phyloP scores from a whole-genome alignment of 2,888 invertebrate genomes.

The Nasonia oneida region DNA sequence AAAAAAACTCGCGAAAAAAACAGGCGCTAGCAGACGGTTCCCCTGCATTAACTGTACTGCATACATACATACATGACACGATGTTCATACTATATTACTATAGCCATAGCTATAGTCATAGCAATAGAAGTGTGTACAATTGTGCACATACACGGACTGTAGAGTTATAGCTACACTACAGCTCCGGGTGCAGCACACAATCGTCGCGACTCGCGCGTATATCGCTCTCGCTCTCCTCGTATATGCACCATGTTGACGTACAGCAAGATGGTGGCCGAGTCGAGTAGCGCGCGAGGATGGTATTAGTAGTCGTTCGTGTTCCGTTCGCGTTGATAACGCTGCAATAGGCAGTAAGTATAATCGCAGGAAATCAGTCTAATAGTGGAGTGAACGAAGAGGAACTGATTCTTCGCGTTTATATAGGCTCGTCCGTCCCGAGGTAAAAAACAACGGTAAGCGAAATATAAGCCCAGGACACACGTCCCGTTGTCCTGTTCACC shows the following conservation, averaged over 20 bases:
- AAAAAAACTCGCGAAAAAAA: not conserved
- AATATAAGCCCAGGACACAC: not conserved
- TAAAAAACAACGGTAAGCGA: not conserved
- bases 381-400: not conserved
- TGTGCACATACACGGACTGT: too few relatives aligned
- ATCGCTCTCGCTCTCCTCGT: not conserved
- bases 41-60: not conserved
- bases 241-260: slow-evolving; percentile 42
- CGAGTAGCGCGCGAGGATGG: slow-evolving; percentile 41
- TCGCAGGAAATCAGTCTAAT: not conserved
- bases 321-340: slow-evolving; percentile 48
- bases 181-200: slow-evolving; percentile 4
- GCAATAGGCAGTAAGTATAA: not conserved
- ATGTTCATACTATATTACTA: too few relatives aligned
- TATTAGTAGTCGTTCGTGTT: slow-evolving; percentile 43
- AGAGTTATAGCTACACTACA: too few relatives aligned
- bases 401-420: not conserved
- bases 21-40: slow-evolving; percentile 38
- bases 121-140: too few relatives aligned
- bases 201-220: not conserved
- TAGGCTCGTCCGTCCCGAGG: slow-evolving; percentile 16
- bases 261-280: slow-evolving; percentile 58
- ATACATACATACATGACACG: not conserved
- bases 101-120: too few relatives aligned
- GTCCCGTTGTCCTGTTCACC: not conserved